A percentile compares a stretch with the other conserved stretches of the same genome.
These are phyloP conservation scores for Nothoprocta pentlandii DNA, from an alignment of 2,113 vertebrate genomes.

Conservation along the genomic window DNA sequence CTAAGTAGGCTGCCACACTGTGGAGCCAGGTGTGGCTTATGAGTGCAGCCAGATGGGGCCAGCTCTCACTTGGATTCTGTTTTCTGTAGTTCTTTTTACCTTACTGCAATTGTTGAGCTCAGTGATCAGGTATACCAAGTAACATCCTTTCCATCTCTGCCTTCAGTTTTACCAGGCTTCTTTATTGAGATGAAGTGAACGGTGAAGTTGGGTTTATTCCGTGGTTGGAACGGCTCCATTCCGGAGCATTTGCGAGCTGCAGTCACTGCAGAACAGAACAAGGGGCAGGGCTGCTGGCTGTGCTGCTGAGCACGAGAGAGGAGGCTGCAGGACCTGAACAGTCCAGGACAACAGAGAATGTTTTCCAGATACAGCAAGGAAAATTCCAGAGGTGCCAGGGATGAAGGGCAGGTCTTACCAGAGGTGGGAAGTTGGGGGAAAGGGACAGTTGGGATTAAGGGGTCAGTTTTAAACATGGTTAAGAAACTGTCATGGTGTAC, in stretches of 20 bases:
- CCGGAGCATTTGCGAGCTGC: accelerated
- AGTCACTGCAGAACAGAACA: not conserved
- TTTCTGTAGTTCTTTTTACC: not conserved
- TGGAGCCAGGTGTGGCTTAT: not conserved
- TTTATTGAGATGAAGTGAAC: no score
- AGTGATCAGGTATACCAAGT: not conserved
- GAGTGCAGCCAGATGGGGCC: accelerated
- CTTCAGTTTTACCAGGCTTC: not conserved
- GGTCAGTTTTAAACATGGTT: not conserved
- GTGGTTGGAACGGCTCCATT: not conserved
- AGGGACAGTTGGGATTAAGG: not conserved
- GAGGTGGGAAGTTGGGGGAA: not conserved
- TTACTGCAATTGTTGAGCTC: accelerated
- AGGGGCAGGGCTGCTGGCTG: not conserved
- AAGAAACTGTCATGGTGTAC: not conserved
- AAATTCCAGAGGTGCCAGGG: not conserved
- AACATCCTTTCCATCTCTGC: not conserved
- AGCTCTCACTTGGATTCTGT: not conserved
- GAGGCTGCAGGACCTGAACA: not conserved
- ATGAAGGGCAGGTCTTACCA: not conserved
- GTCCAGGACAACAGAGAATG: not conserved
- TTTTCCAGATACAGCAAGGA: not conserved
- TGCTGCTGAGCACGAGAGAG: accelerated
- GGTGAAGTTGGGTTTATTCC: not conserved
- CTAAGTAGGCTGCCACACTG: accelerated